A percentile compares a stretch with the other conserved stretches of the same genome.
Evolutionary conservation across 2,797 vertebrate species (phyloP).

Genomic region (Loriculus beryllinus): DNA sequence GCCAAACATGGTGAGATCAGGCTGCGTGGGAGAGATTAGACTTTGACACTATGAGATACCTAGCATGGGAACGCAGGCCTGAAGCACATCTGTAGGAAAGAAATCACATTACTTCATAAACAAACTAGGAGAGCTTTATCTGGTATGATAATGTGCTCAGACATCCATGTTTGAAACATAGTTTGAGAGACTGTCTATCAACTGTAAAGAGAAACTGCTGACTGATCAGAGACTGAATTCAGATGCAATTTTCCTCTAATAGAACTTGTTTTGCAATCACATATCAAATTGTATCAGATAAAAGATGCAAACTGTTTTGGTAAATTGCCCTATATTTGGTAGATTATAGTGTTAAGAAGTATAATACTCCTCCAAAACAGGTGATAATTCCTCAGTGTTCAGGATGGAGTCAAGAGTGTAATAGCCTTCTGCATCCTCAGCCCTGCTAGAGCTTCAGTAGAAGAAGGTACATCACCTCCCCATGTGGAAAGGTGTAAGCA

Average conservation of each 20-base stretch:
- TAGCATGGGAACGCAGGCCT: not conserved
- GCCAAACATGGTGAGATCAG: not conserved
- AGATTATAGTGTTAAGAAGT: not conserved
- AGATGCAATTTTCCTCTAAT: not conserved
- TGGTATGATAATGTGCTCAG: rapidly evolving
- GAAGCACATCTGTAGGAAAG: not conserved
- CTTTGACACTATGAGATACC: not conserved
- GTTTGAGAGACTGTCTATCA: not conserved
- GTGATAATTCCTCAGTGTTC: not conserved
- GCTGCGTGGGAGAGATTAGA: not conserved
- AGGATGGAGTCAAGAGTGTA: not conserved
- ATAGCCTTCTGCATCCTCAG: not conserved
- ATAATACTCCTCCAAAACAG: not conserved
- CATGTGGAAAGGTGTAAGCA: rapidly evolving
- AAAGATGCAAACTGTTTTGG: not conserved
- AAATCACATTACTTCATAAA: not conserved
- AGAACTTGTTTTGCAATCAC: rapidly evolving
- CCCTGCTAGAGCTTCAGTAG: too few species aligned
- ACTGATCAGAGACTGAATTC: not conserved
- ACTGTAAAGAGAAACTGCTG: not conserved
- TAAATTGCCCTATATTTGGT: not conserved
- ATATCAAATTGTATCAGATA: not conserved
- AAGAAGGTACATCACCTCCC: not conserved
- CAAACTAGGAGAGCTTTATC: not conserved
- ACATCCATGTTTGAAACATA: not conserved